Conservation (phyloP, 2,113 vertebrate species). For the Haplochromis burtoni region DNA sequence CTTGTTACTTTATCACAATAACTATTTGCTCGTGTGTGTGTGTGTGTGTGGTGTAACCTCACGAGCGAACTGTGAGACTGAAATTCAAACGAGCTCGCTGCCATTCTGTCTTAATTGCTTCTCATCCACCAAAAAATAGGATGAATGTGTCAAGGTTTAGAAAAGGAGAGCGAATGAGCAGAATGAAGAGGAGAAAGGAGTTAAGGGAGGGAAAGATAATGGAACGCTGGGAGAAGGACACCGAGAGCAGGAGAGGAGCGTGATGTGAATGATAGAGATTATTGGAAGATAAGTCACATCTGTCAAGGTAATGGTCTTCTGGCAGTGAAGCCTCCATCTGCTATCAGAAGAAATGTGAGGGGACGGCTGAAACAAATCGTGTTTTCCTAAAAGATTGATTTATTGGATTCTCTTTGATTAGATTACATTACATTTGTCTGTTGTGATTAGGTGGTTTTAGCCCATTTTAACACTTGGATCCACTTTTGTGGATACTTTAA, state of each 20-base stretch:
- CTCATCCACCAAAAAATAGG: background rate
- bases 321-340: constrained; percentile 31
- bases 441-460: background rate
- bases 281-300: constrained; percentile 39
- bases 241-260: constrained; percentile 8
- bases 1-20: constrained; percentile 12
- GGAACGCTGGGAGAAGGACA: constrained; percentile 1
- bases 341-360: background rate
- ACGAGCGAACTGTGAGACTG: background rate
- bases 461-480: background rate
- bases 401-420: background rate
- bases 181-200: background rate
- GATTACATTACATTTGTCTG: background rate
- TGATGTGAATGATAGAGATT: constrained; percentile 37
- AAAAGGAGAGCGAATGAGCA: constrained; percentile 1
- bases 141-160: background rate
- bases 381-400: background rate
- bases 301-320: constrained; percentile 43
- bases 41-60: background rate
- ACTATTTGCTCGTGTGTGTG: background rate
- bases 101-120: constrained; percentile 11
- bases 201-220: constrained; percentile 12
- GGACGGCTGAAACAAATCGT: background rate
- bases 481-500: background rate
- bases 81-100: constrained; percentile 11